These are phyloP conservation scores for Halichoeres trimaculatus DNA, from an alignment of 2,113 vertebrate genomes.

Conservation along the genomic window DNA sequence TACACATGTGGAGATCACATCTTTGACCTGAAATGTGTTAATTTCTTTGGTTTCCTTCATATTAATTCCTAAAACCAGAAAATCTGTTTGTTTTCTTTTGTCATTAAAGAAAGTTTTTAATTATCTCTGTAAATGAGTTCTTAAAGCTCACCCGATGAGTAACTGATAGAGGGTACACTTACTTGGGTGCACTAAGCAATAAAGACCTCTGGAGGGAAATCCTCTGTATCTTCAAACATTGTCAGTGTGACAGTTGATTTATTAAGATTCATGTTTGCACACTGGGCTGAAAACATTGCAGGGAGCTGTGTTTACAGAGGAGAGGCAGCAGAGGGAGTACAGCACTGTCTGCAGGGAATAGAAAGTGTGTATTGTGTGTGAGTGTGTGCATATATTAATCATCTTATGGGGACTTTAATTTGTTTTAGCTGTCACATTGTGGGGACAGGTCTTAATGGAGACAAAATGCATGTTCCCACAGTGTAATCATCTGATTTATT, in stretches of 20 bases:
- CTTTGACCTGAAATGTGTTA: too few species aligned
- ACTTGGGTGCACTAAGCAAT: background rate
- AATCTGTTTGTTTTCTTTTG: too few species aligned
- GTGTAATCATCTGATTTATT: background rate
- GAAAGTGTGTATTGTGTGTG: slow-evolving; percentile 1
- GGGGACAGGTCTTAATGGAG: background rate
- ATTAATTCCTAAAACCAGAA: too few species aligned
- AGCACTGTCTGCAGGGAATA: slow-evolving; percentile 45
- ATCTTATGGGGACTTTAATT: background rate
- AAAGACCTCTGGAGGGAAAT: too few species aligned
- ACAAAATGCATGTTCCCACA: background rate
- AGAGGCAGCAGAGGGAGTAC: slow-evolving; percentile 71
- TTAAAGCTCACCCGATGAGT: too few species aligned
- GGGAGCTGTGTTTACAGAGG: slow-evolving; percentile 70
- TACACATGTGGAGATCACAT: too few species aligned
- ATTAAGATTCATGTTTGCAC: background rate
- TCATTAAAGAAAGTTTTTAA: too few species aligned
- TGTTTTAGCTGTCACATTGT: background rate
- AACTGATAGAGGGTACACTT: too few species aligned
- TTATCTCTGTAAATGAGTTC: too few species aligned
- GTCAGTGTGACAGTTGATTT: background rate
- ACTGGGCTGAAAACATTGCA: slow-evolving; percentile 14
- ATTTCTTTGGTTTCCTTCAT: too few species aligned
- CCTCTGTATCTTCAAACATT: too few species aligned
- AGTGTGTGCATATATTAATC: background rate